Evolutionary conservation across 2,888 invertebrate species (phyloP).

Genomic region (Noctua pronuba): DNA sequence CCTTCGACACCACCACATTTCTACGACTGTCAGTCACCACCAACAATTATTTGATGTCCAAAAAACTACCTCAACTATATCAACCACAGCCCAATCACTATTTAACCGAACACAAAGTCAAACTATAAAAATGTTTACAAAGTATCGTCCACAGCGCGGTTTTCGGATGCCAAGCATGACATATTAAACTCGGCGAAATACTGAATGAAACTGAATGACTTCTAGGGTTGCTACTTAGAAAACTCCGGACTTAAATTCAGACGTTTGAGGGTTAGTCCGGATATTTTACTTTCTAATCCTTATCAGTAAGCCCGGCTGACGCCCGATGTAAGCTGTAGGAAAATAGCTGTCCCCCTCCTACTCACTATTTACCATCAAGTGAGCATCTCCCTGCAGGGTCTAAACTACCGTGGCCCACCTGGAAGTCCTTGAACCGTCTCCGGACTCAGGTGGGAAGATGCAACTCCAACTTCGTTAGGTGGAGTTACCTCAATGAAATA

Average conservation of each 20-base stretch:
- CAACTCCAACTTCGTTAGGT: too few relatives aligned
- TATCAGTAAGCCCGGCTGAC: too few relatives aligned
- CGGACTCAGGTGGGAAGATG: too few relatives aligned
- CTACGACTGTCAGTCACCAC: neutral
- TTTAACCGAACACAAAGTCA: conserved; percentile 7
- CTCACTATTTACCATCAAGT: too few relatives aligned
- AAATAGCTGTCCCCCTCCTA: too few relatives aligned
- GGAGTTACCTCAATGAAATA: too few relatives aligned
- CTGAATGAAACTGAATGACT: conserved; percentile 28
- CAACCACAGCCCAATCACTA: neutral
- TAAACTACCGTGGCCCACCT: too few relatives aligned
- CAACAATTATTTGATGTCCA: too few relatives aligned
- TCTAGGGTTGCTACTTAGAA: neutral
- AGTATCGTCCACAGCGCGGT: neutral
- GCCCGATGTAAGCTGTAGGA: too few relatives aligned
- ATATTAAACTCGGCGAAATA: conserved; percentile 26
- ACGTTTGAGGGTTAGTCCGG: neutral
- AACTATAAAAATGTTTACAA: conserved; percentile 7
- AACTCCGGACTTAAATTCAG: neutral
- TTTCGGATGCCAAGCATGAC: conserved; percentile 16
- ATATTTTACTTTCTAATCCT: too few relatives aligned
- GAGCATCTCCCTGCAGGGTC: too few relatives aligned
- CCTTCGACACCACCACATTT: neutral
- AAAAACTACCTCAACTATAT: neutral
- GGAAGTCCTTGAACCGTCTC: too few relatives aligned